These are phyloP conservation scores for Pavo muticus DNA, from an alignment of 2,113 vertebrate species.

Conservation along the genomic window DNA sequence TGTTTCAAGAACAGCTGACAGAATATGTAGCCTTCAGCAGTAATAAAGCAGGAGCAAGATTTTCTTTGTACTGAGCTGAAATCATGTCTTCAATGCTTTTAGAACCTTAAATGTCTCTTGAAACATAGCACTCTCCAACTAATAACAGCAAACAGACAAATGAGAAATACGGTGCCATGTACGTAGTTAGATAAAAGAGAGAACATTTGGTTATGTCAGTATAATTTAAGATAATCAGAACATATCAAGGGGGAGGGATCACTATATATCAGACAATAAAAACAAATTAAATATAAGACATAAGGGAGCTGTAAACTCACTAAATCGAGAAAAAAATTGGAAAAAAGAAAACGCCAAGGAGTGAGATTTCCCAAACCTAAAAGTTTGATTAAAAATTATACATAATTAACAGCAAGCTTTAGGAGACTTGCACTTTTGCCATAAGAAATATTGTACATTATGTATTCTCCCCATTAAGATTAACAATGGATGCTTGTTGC, in stretches of 20 bases:
- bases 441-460: not conserved
- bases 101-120: not conserved
- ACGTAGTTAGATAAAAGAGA: not conserved
- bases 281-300: not conserved
- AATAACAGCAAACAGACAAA: not conserved
- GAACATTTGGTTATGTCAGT: fast-evolving
- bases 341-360: no score
- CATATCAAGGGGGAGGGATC: not conserved
- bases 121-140: not conserved
- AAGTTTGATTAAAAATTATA: not conserved
- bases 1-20: not conserved
- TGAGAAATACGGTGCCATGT: not conserved
- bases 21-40: not conserved
- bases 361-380: not conserved
- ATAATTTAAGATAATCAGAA: not conserved
- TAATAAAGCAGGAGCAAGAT: not conserved
- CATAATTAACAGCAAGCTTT: not conserved
- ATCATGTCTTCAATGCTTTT: not conserved
- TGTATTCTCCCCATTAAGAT: not conserved
- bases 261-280: not conserved
- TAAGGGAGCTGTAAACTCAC: not conserved
- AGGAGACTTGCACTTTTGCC: not conserved
- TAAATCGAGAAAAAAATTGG: not conserved
- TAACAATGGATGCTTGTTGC: not conserved
- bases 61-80: not conserved